Conservation (phyloP, 2,797 vertebrate species). For the Thripadectes ignobilis region DNA sequence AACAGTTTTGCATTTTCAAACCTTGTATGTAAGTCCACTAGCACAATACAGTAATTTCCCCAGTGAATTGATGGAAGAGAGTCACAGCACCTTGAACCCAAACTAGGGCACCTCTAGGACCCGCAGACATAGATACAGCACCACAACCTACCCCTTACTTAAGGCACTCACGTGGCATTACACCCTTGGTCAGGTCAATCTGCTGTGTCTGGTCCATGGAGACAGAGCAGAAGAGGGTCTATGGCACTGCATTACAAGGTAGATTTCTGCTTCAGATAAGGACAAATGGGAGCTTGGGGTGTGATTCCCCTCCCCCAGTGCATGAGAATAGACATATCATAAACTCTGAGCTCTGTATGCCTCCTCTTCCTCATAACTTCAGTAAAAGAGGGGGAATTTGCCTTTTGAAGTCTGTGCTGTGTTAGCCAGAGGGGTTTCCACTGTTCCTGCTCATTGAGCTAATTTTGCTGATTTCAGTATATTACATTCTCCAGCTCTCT, state of each 20-base stretch:
- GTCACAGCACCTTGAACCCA: background rate
- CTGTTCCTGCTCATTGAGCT: background rate
- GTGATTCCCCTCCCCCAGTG: accelerated
- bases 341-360: background rate
- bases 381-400: background rate
- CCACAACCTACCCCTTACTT: background rate
- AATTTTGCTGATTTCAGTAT: background rate
- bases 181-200: background rate
- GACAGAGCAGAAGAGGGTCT: background rate
- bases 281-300: background rate
- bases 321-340: background rate
- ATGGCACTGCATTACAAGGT: background rate
- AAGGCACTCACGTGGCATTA: background rate
- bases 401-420: background rate
- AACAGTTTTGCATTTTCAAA: background rate
- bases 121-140: background rate
- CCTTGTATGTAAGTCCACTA: accelerated
- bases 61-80: background rate
- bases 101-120: background rate
- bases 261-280: background rate
- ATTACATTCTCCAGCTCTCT: background rate
- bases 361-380: background rate
- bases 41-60: background rate
- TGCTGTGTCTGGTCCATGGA: background rate
- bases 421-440: background rate